Evolutionary conservation across 1,140 invertebrate species (phyloP).

Genomic region (Cecropterus lyciades): DNA sequence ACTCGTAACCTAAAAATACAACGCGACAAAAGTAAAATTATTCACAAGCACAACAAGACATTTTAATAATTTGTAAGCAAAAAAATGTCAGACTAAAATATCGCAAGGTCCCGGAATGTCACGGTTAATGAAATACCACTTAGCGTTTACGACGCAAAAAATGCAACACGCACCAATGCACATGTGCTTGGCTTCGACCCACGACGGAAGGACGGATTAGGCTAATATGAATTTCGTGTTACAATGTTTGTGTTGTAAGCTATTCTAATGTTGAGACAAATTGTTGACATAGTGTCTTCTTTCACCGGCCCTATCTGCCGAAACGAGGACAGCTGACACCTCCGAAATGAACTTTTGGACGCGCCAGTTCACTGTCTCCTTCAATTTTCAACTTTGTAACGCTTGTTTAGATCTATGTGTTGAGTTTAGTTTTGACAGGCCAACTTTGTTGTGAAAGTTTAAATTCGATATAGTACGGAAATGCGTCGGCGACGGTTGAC

Average conservation of each 20-base stretch:
- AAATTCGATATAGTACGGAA: constrained; percentile 55
- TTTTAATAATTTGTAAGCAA: no score
- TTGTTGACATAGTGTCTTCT: constrained; percentile 79
- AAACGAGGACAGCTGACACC: constrained; percentile 48
- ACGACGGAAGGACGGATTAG: constrained; percentile 79
- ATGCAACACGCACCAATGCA: constrained; percentile 50
- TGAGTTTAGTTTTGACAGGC: constrained; percentile 28
- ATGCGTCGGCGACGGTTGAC: constrained; percentile 63
- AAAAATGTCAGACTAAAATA: constrained; percentile 11
- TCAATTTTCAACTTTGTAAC: constrained; percentile 52
- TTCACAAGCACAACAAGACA: no score
- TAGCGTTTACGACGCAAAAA: constrained; percentile 76
- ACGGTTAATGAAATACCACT: constrained; percentile 78
- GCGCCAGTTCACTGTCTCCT: constrained; percentile 19
- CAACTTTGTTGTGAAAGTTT: constrained; percentile 40
- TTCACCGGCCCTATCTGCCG: constrained; percentile 66
- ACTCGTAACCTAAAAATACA: no score
- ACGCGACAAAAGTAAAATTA: no score
- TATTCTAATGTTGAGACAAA: constrained; percentile 71
- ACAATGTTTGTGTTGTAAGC: constrained; percentile 75
- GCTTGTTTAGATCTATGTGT: constrained; percentile 5
- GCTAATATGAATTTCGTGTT: constrained; percentile 78
- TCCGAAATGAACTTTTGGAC: constrained; percentile 44
- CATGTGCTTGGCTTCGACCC: constrained; percentile 65
- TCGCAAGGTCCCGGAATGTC: constrained; percentile 46